phyloP scores from a whole-genome alignment of 2,113 vertebrate genomes.

The Solea senegalensis region DNA sequence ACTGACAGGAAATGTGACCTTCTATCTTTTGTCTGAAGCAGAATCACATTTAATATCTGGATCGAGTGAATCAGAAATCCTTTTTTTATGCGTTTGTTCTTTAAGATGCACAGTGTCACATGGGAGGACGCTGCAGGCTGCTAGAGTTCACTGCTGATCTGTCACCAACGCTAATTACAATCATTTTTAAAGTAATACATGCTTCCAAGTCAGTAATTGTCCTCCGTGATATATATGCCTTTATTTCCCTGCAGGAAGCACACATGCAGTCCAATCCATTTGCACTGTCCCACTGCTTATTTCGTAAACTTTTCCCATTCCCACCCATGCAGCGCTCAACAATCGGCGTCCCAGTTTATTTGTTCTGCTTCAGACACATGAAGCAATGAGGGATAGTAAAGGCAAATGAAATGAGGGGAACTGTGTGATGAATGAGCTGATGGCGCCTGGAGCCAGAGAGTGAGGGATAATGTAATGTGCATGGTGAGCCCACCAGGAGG shows the following conservation, averaged over 20 bases:
- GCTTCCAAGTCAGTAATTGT: constrained; percentile 61
- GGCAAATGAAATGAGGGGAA: constrained; percentile 29
- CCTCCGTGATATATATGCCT: constrained; percentile 22
- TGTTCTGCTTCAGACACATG: constrained; percentile 13
- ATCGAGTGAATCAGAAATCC: constrained; percentile 24
- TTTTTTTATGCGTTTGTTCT: constrained; percentile 39
- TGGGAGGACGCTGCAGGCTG: constrained; percentile 31
- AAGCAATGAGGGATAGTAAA: constrained; percentile 39
- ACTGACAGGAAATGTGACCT: constrained; percentile 34
- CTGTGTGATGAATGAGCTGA: constrained; percentile 33
- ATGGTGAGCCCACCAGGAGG: constrained; percentile 46
- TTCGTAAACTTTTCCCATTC: too few species aligned
- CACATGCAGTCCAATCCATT: not conserved
- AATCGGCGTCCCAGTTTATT: constrained; percentile 36
- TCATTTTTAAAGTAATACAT: constrained; percentile 50
- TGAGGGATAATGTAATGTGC: constrained; percentile 47
- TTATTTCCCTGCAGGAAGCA: constrained; percentile 26
- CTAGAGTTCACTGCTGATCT: constrained; percentile 52
- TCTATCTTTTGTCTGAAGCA: constrained; percentile 36
- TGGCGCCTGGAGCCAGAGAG: constrained; percentile 35
- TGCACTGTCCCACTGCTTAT: not conserved
- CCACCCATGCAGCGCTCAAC: not conserved
- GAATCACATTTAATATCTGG: constrained; percentile 51
- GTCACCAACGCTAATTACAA: constrained; percentile 61
- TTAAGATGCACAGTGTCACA: constrained; percentile 36